These are phyloP conservation scores for Flexamia atlantica DNA, from an alignment of 2,888 invertebrate genomes.

Conservation along the genomic window DNA sequence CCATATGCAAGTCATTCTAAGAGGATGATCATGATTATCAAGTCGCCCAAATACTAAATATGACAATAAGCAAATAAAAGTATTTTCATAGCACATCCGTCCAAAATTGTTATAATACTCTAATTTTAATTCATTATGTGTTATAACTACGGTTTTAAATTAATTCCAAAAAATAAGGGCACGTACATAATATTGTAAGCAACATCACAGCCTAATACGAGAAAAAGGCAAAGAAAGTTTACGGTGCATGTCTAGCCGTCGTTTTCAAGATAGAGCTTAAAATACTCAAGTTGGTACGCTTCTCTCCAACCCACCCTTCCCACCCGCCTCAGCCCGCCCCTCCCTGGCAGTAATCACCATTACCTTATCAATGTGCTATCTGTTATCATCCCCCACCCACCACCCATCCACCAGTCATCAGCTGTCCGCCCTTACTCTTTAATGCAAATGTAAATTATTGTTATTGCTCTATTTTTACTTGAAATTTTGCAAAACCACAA, in stretches of 20 bases:
- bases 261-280: neutral
- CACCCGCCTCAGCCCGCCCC: neutral
- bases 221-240: neutral
- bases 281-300: neutral
- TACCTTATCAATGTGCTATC: constrained; percentile 34
- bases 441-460: constrained; percentile 24
- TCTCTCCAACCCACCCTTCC: neutral
- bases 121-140: too few species aligned
- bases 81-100: too few species aligned
- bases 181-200: too few species aligned
- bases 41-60: too few species aligned
- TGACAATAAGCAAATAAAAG: too few species aligned
- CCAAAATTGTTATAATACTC: too few species aligned
- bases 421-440: neutral
- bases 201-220: too few species aligned
- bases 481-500: neutral
- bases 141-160: too few species aligned
- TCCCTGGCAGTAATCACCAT: constrained; percentile 22
- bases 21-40: too few species aligned
- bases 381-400: neutral
- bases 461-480: neutral
- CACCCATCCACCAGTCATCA: neutral
- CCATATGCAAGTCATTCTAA: too few species aligned
- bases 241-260: neutral
- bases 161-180: too few species aligned